Base-by-base conservation (phyloP, 2,888 invertebrate species). In the Tanypteryx hageni region DNA sequence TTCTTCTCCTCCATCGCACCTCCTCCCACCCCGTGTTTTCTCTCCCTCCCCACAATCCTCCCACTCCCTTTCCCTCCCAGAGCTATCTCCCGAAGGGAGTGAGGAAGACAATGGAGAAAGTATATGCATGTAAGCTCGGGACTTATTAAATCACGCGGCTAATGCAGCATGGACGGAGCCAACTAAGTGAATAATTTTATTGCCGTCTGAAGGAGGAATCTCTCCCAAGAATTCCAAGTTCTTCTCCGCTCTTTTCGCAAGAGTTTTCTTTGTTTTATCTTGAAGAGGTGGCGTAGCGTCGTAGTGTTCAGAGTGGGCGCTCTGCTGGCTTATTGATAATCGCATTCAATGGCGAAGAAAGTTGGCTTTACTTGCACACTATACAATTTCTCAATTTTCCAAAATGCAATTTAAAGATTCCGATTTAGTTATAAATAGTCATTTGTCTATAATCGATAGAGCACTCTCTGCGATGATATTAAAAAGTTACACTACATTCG, bases 151-250 rank as follows among this genome's bases (percentile, higher is more conserved):
- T 92, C 92, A 92, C 92, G 64, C 13, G 84, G 64, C 92, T 92
- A 92, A 92, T 92, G 92, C 92, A 84, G 92, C 92, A 83, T 92
- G 92, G 83, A 92, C 81, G 92, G 56, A 83, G 61, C 83, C 92
- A 92, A 92, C 92, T 92, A 92, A 92, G 92, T 92, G 92, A 84
- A 92, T 92, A 92, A 92, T 92, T 92, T 92, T 92, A 92, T 92
- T 83, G 83, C 61, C 59, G 59, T 84, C 92, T 92, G 92, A 84
- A 84, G 83, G 14, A 92, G 84, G 92, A 58, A 64, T 81, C 92
- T n/a, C 64, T 89, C 44, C 89, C 68, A 89, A 61, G 56, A 89
- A 89, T 89, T 68, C 44, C 61, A 64, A 68, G 64, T 89, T 11
- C 56, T 92, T 61, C 81, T 82, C 57, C 83, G n/a, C 83, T 81